Percentiles rank a stretch among this genome's conserved stretches.
Evolutionary conservation across 2,888 invertebrate genomes (phyloP).

Genomic region (Pachymerium ferrugineum): DNA sequence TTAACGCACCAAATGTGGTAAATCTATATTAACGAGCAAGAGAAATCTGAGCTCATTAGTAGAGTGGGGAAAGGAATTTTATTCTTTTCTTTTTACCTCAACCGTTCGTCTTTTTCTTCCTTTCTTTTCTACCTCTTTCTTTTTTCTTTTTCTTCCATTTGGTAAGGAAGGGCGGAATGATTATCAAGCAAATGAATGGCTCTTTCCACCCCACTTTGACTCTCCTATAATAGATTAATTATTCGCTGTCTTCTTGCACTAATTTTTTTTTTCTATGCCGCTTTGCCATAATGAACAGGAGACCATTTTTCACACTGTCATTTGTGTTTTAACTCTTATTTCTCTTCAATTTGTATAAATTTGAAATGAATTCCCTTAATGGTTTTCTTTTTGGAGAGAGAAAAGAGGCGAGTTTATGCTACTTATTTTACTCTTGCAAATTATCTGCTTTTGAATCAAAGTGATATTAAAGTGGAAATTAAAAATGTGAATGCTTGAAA

Average conservation of each 20-base stretch:
- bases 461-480: too few relatives aligned
- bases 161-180: not conserved
- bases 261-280: not conserved
- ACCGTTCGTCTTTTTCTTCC: too few relatives aligned
- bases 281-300: slow-evolving; percentile 14
- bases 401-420: not conserved
- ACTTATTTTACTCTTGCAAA: not conserved
- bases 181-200: slow-evolving; percentile 9
- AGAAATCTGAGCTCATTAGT: not conserved
- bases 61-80: not conserved
- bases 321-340: not conserved
- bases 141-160: not conserved
- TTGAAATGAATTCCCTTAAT: slow-evolving; percentile 12
- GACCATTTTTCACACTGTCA: slow-evolving; percentile 14
- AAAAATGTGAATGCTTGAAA: too few relatives aligned
- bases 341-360: slow-evolving; percentile 15
- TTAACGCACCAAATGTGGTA: too few relatives aligned
- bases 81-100: not conserved
- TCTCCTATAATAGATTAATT: slow-evolving; percentile 12
- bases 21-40: not conserved
- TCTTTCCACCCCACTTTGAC: not conserved
- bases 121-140: too few relatives aligned
- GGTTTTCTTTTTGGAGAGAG: not conserved
- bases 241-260: slow-evolving; percentile 5
- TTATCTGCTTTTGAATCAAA: too few relatives aligned